Percentiles rank a stretch among this genome's conserved stretches.
These are phyloP conservation scores for Galago senegalensis DNA, from an alignment of 2,797 vertebrate species.

Conservation along the genomic window DNA sequence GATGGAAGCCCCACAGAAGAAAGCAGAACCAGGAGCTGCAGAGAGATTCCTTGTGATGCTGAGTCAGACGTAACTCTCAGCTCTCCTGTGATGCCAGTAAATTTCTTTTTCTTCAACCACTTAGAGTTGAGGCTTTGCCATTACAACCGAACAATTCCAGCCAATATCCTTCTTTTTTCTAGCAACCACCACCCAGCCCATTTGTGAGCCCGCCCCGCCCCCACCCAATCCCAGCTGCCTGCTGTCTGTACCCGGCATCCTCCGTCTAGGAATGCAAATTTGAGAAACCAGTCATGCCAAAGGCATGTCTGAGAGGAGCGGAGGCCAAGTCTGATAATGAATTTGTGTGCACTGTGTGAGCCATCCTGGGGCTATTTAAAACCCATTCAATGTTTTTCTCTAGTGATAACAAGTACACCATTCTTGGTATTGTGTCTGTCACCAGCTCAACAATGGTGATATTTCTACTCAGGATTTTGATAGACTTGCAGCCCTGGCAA, in stretches of 20 bases:
- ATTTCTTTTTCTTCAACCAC: not conserved
- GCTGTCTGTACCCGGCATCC: not conserved
- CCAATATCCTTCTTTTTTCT: not conserved
- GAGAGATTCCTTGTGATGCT: not conserved
- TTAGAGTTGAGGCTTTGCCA: not conserved
- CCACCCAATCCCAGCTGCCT: not conserved
- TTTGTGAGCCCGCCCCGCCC: not conserved
- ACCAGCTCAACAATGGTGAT: constrained; percentile 29
- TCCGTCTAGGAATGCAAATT: constrained; percentile 68
- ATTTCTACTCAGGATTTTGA: constrained; percentile 53
- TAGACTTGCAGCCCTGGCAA: not conserved
- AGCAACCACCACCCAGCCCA: not conserved
- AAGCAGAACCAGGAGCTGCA: not conserved
- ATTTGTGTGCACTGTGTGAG: not conserved
- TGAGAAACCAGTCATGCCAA: constrained; percentile 10
- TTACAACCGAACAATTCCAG: not conserved
- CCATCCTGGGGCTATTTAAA: not conserved
- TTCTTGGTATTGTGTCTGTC: constrained; percentile 54
- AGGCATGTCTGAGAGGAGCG: not conserved
- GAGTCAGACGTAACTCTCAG: not conserved
- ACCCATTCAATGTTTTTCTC: constrained; percentile 55
- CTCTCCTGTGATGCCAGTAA: not conserved
- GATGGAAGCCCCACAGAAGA: not conserved
- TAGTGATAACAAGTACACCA: not conserved
- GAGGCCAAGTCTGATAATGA: constrained; percentile 47